These are phyloP conservation scores for Indicator indicator DNA, from an alignment of 2,113 vertebrate genomes.

Conservation along the genomic window DNA sequence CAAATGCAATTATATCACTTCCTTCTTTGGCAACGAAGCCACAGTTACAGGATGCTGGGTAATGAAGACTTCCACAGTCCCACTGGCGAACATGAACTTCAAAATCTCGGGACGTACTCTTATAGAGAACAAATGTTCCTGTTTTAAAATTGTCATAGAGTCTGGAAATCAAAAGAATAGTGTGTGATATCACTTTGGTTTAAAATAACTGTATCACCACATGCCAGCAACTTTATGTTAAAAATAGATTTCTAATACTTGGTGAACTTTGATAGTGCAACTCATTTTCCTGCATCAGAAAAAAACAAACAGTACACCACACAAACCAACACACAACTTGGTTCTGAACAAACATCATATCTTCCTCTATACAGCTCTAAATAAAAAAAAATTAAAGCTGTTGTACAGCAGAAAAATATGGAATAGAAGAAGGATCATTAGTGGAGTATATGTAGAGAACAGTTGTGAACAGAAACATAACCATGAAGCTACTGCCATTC, in stretches of 20 bases:
- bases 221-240: neutral
- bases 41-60: slow-evolving; percentile 85
- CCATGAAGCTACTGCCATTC: neutral
- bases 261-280: neutral
- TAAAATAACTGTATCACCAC: neutral
- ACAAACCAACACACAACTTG: neutral
- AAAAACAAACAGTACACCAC: neutral
- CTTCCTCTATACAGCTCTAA: neutral
- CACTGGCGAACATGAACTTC: slow-evolving; percentile 91
- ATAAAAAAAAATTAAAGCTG: neutral
- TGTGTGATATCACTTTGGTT: neutral
- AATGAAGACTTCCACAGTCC: slow-evolving; percentile 86
- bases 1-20: slow-evolving; percentile 81
- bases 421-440: neutral
- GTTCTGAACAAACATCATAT: neutral
- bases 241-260: neutral
- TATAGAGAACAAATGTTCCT: slow-evolving; percentile 89
- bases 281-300: neutral
- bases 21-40: slow-evolving; percentile 86
- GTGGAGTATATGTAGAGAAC: neutral
- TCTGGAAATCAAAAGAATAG: slow-evolving; percentile 68
- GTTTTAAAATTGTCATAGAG: slow-evolving; percentile 87
- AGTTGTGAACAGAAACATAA: neutral
- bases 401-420: neutral
- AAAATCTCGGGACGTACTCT: slow-evolving; percentile 80